These are phyloP conservation scores for Heterodera carotae DNA, from an alignment of 1,140 invertebrate species.

Conservation along the genomic window DNA sequence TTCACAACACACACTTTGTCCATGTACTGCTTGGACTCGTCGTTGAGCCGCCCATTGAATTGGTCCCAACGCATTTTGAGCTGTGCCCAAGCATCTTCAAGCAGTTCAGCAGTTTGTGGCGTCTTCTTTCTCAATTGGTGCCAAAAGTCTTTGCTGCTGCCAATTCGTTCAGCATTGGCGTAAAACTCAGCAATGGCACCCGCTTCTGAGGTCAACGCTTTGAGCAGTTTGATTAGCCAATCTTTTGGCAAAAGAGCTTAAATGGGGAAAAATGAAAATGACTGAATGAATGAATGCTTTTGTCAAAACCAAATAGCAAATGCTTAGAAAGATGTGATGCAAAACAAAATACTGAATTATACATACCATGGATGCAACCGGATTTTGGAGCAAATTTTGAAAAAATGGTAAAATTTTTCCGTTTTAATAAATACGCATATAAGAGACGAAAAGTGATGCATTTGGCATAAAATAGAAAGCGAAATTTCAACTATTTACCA, in stretches of 20 bases:
- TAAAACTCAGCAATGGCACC: background rate
- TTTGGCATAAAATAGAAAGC: no score
- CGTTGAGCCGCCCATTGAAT: slow-evolving; percentile 5
- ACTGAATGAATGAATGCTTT: no score
- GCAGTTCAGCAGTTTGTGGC: background rate
- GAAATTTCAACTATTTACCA: no score
- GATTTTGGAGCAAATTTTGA: no score
- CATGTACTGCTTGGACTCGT: slow-evolving; percentile 14
- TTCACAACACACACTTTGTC: background rate
- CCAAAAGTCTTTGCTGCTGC: background rate
- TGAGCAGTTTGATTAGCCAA: background rate
- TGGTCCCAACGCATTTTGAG: background rate
- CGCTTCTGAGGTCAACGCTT: background rate
- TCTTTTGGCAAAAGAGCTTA: background rate
- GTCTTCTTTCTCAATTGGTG: background rate
- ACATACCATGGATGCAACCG: no score
- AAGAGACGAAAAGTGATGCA: no score
- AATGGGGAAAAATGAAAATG: no score
- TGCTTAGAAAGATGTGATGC: no score
- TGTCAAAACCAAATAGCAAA: no score
- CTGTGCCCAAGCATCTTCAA: slow-evolving; percentile 16
- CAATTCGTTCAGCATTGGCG: background rate
- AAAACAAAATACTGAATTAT: no score
- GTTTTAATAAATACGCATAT: no score
- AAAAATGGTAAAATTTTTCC: no score